These are phyloP conservation scores for Poecile montanus DNA, from an alignment of 2,797 vertebrate species.

Conservation along the genomic window DNA sequence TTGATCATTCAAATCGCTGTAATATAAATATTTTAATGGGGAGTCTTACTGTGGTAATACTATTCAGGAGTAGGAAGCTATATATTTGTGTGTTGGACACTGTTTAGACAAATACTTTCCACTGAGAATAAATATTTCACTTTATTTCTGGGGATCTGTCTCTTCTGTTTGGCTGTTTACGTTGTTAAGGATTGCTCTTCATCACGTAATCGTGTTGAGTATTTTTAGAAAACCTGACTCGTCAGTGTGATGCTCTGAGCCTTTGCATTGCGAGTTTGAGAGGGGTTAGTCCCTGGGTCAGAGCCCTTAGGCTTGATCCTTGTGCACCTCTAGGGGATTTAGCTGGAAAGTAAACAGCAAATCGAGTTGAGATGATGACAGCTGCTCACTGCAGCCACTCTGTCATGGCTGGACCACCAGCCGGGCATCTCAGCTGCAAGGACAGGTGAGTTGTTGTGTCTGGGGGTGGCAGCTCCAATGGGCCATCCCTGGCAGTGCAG, in stretches of 20 bases:
- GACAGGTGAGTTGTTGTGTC: not conserved
- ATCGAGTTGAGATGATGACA: not conserved
- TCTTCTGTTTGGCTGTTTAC: constrained; percentile 15
- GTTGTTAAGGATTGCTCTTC: not conserved
- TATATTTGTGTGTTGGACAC: constrained; percentile 2
- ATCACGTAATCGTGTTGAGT: not conserved
- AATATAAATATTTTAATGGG: constrained; percentile 31
- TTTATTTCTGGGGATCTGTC: constrained; percentile 4
- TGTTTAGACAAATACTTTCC: constrained; percentile 36
- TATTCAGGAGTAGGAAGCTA: constrained; percentile 10
- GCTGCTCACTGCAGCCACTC: not conserved
- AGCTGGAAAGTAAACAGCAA: not conserved
- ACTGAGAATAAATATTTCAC: constrained; percentile 37
- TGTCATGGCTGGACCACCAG: not conserved
- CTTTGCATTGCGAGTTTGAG: not conserved
- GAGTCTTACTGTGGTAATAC: not conserved
- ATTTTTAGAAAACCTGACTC: not conserved
- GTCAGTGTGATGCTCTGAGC: not conserved
- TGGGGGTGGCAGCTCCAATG: not conserved
- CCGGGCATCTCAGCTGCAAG: not conserved
- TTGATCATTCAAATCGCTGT: not conserved
- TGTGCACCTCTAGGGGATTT: not conserved
- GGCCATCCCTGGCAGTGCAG: not conserved
- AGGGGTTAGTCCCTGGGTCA: not conserved
- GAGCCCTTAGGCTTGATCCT: not conserved